phyloP scores from a whole-genome alignment of 2,888 invertebrate species.

The Eristalis pertinax region DNA sequence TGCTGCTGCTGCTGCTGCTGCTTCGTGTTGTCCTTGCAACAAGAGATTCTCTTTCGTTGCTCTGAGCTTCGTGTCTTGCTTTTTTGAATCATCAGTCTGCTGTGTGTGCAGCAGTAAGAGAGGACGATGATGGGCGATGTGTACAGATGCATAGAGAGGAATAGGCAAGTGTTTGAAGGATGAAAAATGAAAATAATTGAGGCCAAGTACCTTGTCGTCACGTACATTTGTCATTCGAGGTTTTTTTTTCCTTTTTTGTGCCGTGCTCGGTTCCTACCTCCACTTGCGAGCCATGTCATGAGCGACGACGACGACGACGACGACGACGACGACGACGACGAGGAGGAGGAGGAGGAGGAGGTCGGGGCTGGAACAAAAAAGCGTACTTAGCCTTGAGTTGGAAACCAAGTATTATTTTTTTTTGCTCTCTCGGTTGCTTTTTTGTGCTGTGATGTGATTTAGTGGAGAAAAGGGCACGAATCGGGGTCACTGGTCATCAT shows the following conservation, averaged over 20 bases:
- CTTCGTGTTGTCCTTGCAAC: conserved; percentile 66
- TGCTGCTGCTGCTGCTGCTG: not conserved
- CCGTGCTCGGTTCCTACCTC: not conserved
- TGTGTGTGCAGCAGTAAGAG: conserved; percentile 39
- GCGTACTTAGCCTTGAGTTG: conserved; percentile 66
- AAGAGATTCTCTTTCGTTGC: conserved; percentile 46
- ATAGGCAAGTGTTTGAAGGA: conserved; percentile 69
- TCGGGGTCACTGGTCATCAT: conserved; percentile 71
- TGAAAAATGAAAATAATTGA: conserved; percentile 72
- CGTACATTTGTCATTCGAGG: conserved; percentile 69
- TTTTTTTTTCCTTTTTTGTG: conserved; percentile 24
- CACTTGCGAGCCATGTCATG: conserved; percentile 17
- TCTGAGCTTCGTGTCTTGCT: conserved; percentile 15
- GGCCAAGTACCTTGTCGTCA: conserved; percentile 72
- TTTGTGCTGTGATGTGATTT: conserved; percentile 43
- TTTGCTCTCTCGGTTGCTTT: conserved; percentile 18
- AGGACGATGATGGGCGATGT: conserved; percentile 35
- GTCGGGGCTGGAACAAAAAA: conserved; percentile 33
- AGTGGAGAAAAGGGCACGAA: conserved; percentile 50
- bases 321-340: not conserved
- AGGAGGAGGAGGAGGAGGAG: not conserved
- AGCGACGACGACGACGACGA: not conserved
- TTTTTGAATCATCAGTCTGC: not conserved
- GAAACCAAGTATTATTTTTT: conserved; percentile 25
- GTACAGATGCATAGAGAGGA: conserved; percentile 57